Percentiles rank a stretch among this genome's conserved stretches.
phyloP scores from a whole-genome alignment of 2,888 invertebrate genomes.

The Conomelus anceps region DNA sequence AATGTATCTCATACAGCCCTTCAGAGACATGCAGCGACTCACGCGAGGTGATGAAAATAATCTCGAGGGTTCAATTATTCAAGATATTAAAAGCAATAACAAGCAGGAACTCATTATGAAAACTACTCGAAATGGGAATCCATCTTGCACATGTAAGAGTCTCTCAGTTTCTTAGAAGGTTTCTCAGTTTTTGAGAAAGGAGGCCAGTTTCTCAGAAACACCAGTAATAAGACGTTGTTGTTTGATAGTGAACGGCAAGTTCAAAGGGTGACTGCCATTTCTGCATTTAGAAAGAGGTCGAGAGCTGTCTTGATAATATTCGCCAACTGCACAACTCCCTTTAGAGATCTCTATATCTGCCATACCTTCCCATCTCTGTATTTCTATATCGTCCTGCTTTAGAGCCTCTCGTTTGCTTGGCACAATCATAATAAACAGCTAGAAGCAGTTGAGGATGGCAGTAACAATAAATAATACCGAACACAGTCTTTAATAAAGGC shows the following conservation, averaged over 20 bases:
- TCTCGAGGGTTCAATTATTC: neutral
- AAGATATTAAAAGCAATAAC: neutral
- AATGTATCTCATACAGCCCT: too few relatives aligned
- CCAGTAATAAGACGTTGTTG: neutral
- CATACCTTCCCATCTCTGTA: neutral
- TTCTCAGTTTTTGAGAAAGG: neutral
- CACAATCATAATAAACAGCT: neutral
- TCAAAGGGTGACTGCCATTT: neutral
- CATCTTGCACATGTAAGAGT: neutral
- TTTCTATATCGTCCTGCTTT: neutral
- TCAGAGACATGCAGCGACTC: neutral
- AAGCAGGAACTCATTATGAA: neutral
- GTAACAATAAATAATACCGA: neutral
- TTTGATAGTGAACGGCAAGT: neutral
- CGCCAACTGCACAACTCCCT: neutral
- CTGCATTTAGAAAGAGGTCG: neutral
- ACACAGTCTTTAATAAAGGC: neutral
- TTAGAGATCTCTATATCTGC: neutral
- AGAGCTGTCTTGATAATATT: neutral
- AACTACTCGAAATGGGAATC: neutral
- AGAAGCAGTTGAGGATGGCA: neutral
- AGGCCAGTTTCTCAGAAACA: neutral
- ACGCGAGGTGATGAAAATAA: neutral
- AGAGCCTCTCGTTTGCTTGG: neutral
- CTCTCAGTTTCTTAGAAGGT: neutral